Evolutionary conservation across 2,797 vertebrate genomes (phyloP).

Genomic region (Oreochromis grahami): DNA sequence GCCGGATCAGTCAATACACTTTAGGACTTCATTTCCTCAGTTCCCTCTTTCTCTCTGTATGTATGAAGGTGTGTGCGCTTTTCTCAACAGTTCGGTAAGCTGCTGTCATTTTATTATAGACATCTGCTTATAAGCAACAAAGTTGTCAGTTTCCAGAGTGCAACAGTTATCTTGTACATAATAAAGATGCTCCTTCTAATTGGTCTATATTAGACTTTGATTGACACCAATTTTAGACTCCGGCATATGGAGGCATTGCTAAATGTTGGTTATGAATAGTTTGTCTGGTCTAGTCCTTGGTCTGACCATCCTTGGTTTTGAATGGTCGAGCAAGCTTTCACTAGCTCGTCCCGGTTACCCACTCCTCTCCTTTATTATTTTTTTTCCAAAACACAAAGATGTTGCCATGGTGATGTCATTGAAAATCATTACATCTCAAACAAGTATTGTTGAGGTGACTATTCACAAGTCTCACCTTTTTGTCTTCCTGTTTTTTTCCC

Average conservation of each 20-base stretch:
- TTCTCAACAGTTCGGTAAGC: not conserved
- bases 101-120: not conserved
- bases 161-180: not conserved
- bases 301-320: not conserved
- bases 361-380: conserved; percentile 6
- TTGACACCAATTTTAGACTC: not conserved
- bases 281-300: conserved; percentile 18
- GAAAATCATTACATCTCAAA: conserved; percentile 70
- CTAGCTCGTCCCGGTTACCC: conserved; percentile 25
- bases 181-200: not conserved
- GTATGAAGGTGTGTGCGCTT: not conserved
- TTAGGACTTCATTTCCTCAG: not conserved
- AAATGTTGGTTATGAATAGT: conserved; percentile 1
- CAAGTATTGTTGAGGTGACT: conserved; percentile 64
- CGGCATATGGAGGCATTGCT: not conserved
- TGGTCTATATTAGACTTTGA: not conserved
- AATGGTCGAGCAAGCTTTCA: conserved; percentile 5
- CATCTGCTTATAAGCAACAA: not conserved
- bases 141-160: not conserved
- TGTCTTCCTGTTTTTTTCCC: conserved; percentile 8
- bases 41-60: not conserved
- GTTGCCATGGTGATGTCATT: conserved; percentile 70
- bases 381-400: conserved; percentile 19
- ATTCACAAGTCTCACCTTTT: conserved; percentile 61
- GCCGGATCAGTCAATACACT: conserved; percentile 3